These are phyloP conservation scores for Antheraea assamensis DNA, from an alignment of 2,888 invertebrate genomes.

Conservation along the genomic window DNA sequence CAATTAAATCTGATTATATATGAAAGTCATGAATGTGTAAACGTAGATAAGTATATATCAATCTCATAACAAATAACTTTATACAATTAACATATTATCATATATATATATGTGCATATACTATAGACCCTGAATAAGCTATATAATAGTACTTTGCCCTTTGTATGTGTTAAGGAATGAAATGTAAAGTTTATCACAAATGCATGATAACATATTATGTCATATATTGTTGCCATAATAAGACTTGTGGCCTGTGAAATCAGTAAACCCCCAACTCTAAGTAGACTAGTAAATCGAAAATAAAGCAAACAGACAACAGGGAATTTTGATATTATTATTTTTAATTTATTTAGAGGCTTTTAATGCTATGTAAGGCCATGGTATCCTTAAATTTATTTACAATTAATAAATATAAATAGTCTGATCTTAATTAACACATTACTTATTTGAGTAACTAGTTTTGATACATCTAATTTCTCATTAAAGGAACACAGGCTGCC, in stretches of 20 bases:
- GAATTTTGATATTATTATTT: too few species aligned
- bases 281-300: background rate
- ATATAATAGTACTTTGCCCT: background rate
- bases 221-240: background rate
- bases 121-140: background rate
- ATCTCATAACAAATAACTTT: background rate
- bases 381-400: too few species aligned
- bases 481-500: too few species aligned
- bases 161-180: constrained; percentile 2
- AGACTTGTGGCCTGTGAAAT: background rate
- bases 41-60: background rate
- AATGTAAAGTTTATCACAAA: constrained; percentile 4
- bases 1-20: background rate
- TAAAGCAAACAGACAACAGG: background rate
- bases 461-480: too few species aligned
- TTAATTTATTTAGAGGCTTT: too few species aligned
- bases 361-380: too few species aligned
- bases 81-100: background rate
- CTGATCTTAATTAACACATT: too few species aligned
- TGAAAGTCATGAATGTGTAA: background rate
- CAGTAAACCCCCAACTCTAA: background rate
- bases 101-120: background rate
- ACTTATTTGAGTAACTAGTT: too few species aligned
- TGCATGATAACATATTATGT: constrained; percentile 12
- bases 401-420: too few species aligned